Conservation (phyloP, 1,140 invertebrate genomes). For the Caerostris extrusa region DNA sequence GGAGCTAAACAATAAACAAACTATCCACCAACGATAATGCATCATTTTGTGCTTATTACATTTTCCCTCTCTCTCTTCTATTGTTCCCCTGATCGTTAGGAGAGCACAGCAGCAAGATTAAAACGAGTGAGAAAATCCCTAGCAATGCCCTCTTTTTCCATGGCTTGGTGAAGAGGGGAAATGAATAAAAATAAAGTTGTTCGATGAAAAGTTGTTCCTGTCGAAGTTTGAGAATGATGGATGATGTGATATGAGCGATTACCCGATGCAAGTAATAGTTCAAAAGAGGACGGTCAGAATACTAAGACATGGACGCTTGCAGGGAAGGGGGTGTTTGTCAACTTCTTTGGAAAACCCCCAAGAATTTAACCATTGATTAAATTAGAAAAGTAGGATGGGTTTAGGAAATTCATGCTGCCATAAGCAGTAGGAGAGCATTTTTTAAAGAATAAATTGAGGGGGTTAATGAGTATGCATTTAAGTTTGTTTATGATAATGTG, state of each 20-base stretch:
- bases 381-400: constrained; percentile 5
- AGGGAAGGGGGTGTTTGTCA: neutral
- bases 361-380: constrained; percentile 51
- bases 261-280: constrained; percentile 47
- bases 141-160: constrained; percentile 47
- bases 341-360: constrained; percentile 30
- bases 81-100: constrained; percentile 44
- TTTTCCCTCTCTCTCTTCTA: constrained; percentile 3
- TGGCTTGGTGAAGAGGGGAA: constrained; percentile 26
- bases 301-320: constrained; percentile 47
- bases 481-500: no score
- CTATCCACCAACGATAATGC: constrained; percentile 15
- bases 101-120: constrained; percentile 32
- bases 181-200: constrained; percentile 45
- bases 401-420: neutral
- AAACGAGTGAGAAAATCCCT: constrained; percentile 39
- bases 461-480: neutral
- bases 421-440: neutral
- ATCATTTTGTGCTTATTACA: constrained; percentile 39
- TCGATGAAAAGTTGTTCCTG: constrained; percentile 74
- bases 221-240: constrained; percentile 72
- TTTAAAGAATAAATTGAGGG: neutral
- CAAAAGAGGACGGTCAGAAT: constrained; percentile 32
- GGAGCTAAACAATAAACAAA: constrained; percentile 29
- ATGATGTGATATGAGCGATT: constrained; percentile 69